Evolutionary conservation across 2,888 invertebrate genomes (phyloP).

Genomic region (Rotaria magnacalcarata): DNA sequence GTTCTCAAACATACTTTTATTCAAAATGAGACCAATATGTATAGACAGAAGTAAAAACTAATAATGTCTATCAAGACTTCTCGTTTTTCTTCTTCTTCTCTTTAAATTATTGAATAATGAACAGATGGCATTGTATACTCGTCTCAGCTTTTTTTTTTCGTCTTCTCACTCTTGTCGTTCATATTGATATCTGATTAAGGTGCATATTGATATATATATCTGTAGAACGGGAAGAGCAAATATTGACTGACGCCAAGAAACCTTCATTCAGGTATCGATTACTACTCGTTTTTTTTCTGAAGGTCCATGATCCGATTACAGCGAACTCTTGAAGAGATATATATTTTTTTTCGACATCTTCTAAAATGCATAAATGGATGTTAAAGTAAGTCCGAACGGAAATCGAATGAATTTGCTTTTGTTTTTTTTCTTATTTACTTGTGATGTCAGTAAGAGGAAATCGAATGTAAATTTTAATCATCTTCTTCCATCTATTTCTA

Average conservation of each 20-base stretch:
- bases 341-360: background rate
- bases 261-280: conserved; percentile 24
- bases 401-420: conserved; percentile 9
- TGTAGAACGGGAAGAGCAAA: conserved; percentile 7
- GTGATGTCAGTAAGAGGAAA: conserved; percentile 18
- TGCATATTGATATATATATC: background rate
- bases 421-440: conserved; percentile 10
- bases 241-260: conserved; percentile 31
- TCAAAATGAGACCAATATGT: background rate
- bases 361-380: background rate
- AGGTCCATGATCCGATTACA: conserved; percentile 2
- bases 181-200: conserved; percentile 23
- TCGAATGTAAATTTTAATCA: conserved; percentile 31
- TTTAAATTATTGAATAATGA: conserved; percentile 8
- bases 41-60: background rate
- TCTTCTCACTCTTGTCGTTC: background rate
- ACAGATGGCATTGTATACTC: conserved; percentile 7
- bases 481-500: conserved; percentile 5
- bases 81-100: background rate
- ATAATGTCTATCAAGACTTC: background rate
- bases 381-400: conserved; percentile 8
- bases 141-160: background rate
- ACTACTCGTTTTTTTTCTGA: background rate
- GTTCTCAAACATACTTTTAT: conserved; percentile 16
- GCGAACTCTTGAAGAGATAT: background rate